Percentiles rank a stretch among this genome's conserved stretches.
phyloP scores from a whole-genome alignment of 2,797 vertebrate genomes.

The Psittacula derbiana region DNA sequence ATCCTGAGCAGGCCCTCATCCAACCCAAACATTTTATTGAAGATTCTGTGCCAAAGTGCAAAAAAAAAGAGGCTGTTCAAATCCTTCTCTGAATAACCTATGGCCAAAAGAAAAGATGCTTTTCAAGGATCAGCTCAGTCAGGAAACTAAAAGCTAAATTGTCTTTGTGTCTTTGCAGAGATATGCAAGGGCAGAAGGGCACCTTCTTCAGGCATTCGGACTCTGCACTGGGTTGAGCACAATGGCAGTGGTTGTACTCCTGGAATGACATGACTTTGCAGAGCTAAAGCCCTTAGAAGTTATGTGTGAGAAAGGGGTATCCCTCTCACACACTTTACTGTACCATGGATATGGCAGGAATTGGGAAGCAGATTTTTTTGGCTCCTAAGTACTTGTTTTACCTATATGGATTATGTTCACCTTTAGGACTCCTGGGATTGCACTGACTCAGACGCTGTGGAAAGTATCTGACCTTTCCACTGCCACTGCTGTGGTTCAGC shows the following conservation, averaged over 20 bases:
- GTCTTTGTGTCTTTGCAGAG: not conserved
- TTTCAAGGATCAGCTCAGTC: not conserved
- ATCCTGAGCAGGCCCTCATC: not conserved
- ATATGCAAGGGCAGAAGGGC: conserved; percentile 1
- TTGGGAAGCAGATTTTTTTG: not conserved
- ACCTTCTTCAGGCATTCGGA: not conserved
- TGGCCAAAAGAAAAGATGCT: not conserved
- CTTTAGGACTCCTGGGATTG: not conserved
- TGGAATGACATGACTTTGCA: not conserved
- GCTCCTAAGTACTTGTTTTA: not conserved
- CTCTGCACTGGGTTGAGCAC: not conserved
- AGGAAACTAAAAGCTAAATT: conserved; percentile 4
- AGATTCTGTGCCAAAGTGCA: not conserved
- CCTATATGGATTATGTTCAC: not conserved
- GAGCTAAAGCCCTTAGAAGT: not conserved
- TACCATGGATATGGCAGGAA: not conserved
- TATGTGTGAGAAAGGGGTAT: not conserved
- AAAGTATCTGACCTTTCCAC: not conserved
- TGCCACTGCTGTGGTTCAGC: not conserved
- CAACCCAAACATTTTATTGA: not conserved
- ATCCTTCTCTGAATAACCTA: not conserved
- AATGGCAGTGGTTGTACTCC: conserved; percentile 16
- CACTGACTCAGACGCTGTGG: not conserved
- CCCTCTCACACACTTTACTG: not conserved
- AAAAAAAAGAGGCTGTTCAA: not conserved